phyloP scores from a whole-genome alignment of 2,888 invertebrate genomes.

The Seira musarum region DNA sequence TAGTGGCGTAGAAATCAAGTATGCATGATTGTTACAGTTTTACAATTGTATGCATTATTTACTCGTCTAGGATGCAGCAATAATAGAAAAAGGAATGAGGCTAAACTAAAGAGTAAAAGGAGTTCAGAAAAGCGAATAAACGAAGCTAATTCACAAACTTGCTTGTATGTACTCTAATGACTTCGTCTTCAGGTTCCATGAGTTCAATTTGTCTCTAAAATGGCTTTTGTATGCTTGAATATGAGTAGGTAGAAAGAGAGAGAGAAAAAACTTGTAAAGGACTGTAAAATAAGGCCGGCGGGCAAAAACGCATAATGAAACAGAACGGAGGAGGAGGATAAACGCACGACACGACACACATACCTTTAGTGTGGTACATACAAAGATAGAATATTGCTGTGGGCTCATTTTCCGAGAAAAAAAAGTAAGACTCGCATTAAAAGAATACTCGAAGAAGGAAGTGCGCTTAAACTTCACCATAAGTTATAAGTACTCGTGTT shows the following conservation, averaged over 20 bases:
- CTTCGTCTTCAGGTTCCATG: conserved; percentile 6
- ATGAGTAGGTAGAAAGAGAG: no score
- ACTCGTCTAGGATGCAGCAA: no score
- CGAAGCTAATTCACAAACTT: background rate
- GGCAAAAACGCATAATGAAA: conserved; percentile 56
- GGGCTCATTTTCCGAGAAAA: conserved; percentile 37
- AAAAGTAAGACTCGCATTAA: conserved; percentile 9
- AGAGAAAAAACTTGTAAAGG: conserved; percentile 11
- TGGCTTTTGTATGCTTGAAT: background rate
- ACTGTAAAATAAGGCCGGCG: conserved; percentile 55
- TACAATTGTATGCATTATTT: background rate
- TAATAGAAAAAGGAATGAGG: background rate
- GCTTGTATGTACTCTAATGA: background rate
- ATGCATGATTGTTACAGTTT: background rate
- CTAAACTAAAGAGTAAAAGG: background rate
- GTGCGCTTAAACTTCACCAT: conserved; percentile 39
- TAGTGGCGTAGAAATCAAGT: no score
- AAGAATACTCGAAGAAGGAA: conserved; percentile 29
- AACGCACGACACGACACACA: conserved; percentile 13
- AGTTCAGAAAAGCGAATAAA: background rate
- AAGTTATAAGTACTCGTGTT: background rate
- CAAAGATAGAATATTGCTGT: conserved; percentile 29
- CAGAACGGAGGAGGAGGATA: conserved; percentile 46
- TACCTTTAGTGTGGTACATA: no score
- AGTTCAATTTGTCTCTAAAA: conserved; percentile 15